phyloP scores from a whole-genome alignment of 2,797 vertebrate species.

The Pseudochaenichthys georgianus region DNA sequence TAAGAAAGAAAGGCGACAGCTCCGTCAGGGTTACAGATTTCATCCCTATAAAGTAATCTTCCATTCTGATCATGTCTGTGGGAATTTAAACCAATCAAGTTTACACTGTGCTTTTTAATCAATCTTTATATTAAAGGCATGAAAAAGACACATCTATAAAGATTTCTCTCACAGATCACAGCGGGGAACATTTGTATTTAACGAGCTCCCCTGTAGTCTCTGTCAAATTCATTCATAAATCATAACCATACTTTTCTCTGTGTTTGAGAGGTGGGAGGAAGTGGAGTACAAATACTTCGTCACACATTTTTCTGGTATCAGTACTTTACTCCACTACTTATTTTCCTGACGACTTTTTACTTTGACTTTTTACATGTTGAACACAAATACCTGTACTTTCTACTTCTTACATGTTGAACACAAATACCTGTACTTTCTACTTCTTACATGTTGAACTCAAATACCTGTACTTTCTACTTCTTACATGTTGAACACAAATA shows the following conservation, averaged over 20 bases:
- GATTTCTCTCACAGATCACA: conserved; percentile 27
- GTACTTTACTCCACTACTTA: too few relatives aligned
- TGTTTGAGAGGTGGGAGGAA: neutral
- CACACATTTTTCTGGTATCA: too few relatives aligned
- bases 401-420: too few relatives aligned
- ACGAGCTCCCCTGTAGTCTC: conserved; percentile 29
- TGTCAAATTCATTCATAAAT: conserved; percentile 43
- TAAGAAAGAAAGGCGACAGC: neutral
- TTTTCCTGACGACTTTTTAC: too few relatives aligned
- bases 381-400: too few relatives aligned
- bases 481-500: too few relatives aligned
- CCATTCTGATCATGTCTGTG: neutral
- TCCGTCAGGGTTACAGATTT: neutral
- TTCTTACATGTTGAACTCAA: too few relatives aligned
- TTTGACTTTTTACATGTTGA: too few relatives aligned
- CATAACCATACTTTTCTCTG: neutral
- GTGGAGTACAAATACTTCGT: too few relatives aligned
- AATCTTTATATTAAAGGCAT: conserved; percentile 21
- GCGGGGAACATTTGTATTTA: conserved; percentile 38
- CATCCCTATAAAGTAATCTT: neutral
- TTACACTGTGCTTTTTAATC: conserved; percentile 13
- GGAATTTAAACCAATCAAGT: neutral
- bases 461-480: too few relatives aligned
- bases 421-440: too few relatives aligned
- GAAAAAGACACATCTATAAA: conserved; percentile 22